Conservation (phyloP, 2,888 invertebrate species). For the Tipula helvola region DNA sequence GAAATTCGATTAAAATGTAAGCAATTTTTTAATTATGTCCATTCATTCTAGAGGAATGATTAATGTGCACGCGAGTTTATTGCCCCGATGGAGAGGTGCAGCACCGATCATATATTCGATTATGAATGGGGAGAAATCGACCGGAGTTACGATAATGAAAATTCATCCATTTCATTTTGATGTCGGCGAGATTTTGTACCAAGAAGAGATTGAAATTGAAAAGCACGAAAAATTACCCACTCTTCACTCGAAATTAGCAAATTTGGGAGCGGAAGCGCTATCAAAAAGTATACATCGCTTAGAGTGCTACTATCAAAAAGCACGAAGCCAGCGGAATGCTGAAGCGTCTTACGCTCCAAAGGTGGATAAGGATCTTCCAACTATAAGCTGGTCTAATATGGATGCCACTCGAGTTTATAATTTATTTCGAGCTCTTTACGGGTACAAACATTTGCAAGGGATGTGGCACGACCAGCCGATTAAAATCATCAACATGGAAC, state of each 20-base stretch:
- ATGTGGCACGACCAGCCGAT: constrained; percentile 45
- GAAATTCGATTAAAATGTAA: neutral
- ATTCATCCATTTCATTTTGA: constrained; percentile 73
- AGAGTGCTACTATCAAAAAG: constrained; percentile 34
- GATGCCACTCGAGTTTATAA: constrained; percentile 52
- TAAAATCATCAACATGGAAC: constrained; percentile 40
- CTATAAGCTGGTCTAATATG: constrained; percentile 53
- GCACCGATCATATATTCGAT: constrained; percentile 81
- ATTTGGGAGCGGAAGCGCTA: constrained; percentile 54
- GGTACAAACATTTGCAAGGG: constrained; percentile 48
- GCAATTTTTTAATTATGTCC: neutral
- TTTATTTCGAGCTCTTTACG: constrained; percentile 54
- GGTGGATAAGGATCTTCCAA: constrained; percentile 45
- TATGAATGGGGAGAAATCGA: constrained; percentile 63
- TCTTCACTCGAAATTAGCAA: constrained; percentile 49
- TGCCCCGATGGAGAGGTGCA: constrained; percentile 89
- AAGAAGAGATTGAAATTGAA: constrained; percentile 42
- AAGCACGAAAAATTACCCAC: constrained; percentile 50
- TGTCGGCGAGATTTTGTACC: constrained; percentile 48
- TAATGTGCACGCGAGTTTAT: constrained; percentile 84
- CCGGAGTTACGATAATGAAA: constrained; percentile 81
- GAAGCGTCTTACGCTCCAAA: constrained; percentile 46
- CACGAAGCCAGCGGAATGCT: neutral
- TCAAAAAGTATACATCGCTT: constrained; percentile 47
- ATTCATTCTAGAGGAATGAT: constrained; percentile 60